Evolutionary conservation across 1,140 invertebrate species (phyloP).

Genomic region (Heterodera carotae): DNA sequence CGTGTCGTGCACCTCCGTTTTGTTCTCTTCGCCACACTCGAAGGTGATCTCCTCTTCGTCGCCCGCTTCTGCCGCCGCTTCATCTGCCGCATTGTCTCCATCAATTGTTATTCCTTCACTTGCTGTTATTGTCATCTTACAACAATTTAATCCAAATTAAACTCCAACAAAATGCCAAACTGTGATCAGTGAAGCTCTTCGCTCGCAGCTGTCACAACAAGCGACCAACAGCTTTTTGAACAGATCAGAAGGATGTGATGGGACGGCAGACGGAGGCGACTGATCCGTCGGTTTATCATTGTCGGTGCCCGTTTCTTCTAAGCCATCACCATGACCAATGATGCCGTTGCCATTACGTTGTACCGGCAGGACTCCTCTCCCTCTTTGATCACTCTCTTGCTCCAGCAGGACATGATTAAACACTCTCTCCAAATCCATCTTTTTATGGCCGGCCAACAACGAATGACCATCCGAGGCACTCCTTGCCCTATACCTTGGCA

Average conservation of each 20-base stretch:
- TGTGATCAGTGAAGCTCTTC: slow-evolving; percentile 51
- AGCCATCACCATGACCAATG: background rate
- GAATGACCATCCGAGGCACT: slow-evolving; percentile 51
- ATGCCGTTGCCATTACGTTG: background rate
- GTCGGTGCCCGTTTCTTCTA: background rate
- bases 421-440: slow-evolving; percentile 56
- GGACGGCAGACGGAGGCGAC: background rate
- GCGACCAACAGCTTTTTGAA: slow-evolving; percentile 61
- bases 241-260: slow-evolving; percentile 22
- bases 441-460: slow-evolving; percentile 31
- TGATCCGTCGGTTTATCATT: background rate
- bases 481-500: slow-evolving; percentile 31
- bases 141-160: slow-evolving; percentile 4
- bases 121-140: slow-evolving; percentile 8
- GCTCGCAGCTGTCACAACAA: slow-evolving; percentile 62
- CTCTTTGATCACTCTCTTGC: slow-evolving; percentile 31
- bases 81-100: slow-evolving; percentile 16
- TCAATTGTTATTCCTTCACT: slow-evolving; percentile 19
- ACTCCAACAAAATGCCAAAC: background rate
- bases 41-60: slow-evolving; percentile 53
- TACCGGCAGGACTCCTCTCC: background rate
- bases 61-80: slow-evolving; percentile 40
- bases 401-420: slow-evolving; percentile 64
- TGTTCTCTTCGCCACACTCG: slow-evolving; percentile 58
- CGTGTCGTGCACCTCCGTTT: slow-evolving; percentile 62